phyloP scores from a whole-genome alignment of 1,140 invertebrate genomes.

The Macrotrachela quadricornifera region DNA sequence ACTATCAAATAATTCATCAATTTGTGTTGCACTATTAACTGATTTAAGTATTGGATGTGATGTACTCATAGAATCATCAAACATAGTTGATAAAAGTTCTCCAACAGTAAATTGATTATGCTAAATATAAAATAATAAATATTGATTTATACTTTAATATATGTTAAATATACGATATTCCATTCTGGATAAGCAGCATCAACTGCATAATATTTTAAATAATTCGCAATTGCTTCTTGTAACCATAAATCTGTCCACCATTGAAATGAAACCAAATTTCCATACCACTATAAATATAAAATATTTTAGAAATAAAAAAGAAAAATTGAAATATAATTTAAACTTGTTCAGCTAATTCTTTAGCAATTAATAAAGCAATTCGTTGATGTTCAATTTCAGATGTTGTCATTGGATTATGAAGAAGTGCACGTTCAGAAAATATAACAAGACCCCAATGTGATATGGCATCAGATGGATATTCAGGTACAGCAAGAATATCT shows the following conservation, averaged over 20 bases:
- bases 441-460: background rate
- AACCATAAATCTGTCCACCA: conserved; percentile 8
- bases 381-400: background rate
- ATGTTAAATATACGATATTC: background rate
- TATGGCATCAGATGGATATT: background rate
- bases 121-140: background rate
- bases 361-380: conserved; percentile 5
- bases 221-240: conserved; percentile 4
- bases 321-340: background rate
- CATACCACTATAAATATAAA: conserved; percentile 2
- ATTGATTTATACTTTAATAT: background rate
- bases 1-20: conserved; percentile 4
- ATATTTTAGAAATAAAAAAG: background rate
- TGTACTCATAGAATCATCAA: conserved; percentile 1
- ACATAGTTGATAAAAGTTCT: background rate
- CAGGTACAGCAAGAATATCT: no score
- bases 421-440: background rate
- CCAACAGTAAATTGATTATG: conserved; percentile 5
- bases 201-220: conserved; percentile 2
- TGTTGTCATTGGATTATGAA: background rate
- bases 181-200: conserved; percentile 2
- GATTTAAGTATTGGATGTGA: conserved; percentile 7
- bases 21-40: conserved; percentile 1
- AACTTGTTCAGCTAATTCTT: conserved; percentile 4
- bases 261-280: conserved; percentile 3